These are phyloP conservation scores for Pocillopora damicornis DNA, from an alignment of 64 coral and sea anemone species.

Conservation along the genomic window DNA sequence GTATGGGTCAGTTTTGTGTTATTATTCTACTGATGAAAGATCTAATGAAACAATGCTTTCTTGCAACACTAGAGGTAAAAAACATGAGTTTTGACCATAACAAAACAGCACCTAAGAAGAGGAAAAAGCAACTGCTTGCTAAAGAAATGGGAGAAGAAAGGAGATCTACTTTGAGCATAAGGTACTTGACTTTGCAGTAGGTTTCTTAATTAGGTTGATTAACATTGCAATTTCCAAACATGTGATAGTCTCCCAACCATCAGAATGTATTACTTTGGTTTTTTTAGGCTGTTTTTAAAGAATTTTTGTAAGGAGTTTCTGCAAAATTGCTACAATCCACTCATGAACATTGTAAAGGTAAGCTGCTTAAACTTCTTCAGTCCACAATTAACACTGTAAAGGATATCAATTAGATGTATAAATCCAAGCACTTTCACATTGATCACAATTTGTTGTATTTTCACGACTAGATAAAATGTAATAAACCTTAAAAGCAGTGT, in stretches of 20 bases:
- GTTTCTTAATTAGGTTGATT: no score
- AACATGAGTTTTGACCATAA: slow-evolving; percentile 91
- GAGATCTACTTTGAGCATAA: slow-evolving; percentile 88
- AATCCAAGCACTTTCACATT: no score
- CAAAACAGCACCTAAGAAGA: slow-evolving; percentile 77
- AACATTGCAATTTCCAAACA: no score
- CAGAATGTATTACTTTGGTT: background rate
- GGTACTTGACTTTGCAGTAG: slow-evolving; percentile 22
- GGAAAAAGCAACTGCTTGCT: slow-evolving; percentile 75
- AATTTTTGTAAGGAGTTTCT: slow-evolving; percentile 88
- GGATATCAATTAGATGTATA: no score
- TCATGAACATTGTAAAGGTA: slow-evolving; percentile 84
- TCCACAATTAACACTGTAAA: no score
- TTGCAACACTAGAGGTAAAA: slow-evolving; percentile 66
- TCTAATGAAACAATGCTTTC: background rate
- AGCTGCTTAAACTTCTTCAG: slow-evolving; percentile 17
- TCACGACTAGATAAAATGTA: no score
- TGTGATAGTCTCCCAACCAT: background rate
- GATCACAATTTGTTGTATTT: no score
- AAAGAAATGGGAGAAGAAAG: slow-evolving; percentile 87
- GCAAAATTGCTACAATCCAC: slow-evolving; percentile 89
- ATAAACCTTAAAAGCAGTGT: no score
- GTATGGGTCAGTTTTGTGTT: no score
- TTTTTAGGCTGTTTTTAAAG: slow-evolving; percentile 82
- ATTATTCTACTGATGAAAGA: no score